Percentiles rank a stretch among this genome's conserved stretches.
Evolutionary conservation across 2,113 vertebrate genomes (phyloP).

Genomic region (Myrmophylax atrothorax): DNA sequence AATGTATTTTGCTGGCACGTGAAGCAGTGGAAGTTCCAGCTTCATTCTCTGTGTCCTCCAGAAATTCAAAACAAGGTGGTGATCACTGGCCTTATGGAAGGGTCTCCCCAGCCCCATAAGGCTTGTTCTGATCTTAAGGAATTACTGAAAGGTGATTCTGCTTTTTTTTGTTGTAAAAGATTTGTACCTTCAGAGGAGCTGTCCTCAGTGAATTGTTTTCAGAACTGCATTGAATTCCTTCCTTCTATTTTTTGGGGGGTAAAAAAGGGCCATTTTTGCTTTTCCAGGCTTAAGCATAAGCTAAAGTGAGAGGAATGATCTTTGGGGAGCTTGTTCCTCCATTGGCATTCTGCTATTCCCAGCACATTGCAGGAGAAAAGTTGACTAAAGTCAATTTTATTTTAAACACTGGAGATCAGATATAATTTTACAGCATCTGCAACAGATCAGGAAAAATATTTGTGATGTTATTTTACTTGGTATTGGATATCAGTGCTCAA

Average conservation of each 20-base stretch:
- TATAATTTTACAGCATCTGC: not conserved
- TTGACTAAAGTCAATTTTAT: not conserved
- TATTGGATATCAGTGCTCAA: not conserved
- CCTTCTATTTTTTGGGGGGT: not conserved
- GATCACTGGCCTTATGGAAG: not conserved
- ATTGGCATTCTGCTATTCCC: not conserved
- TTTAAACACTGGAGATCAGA: not conserved
- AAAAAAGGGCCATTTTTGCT: not conserved
- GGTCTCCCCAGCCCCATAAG: not conserved
- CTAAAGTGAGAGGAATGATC: not conserved
- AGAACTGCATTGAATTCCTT: not conserved
- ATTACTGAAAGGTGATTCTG: not conserved
- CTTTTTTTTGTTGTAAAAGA: not conserved
- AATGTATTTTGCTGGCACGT: not conserved
- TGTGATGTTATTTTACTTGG: not conserved
- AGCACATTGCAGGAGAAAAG: not conserved
- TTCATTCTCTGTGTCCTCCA: rapidly evolving
- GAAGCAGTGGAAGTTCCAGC: not conserved
- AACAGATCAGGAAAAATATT: not conserved
- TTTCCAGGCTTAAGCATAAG: not conserved
- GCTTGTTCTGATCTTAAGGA: not conserved
- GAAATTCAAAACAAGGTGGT: not conserved
- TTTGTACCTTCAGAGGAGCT: not conserved
- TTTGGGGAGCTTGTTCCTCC: not conserved
- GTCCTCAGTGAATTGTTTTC: not conserved